Base-by-base conservation (phyloP, 2,888 invertebrate genomes). In the Macrophya alboannulata region DNA sequence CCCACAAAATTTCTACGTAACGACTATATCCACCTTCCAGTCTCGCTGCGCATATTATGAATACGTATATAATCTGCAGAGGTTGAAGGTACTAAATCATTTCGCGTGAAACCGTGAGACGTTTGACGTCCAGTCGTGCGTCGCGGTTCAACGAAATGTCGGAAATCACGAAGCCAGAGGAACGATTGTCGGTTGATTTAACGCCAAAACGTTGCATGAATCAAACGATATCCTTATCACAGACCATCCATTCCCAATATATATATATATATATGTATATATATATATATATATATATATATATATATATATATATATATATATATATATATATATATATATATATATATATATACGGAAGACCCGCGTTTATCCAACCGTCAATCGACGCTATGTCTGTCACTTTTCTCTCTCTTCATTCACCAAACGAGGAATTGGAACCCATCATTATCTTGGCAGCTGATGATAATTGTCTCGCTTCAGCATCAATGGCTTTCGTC, bases 101-200 rank as follows among this genome's bases (percentile, higher is more conserved):
- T 81, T 81, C 62, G 21, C 51, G 43, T 81, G 43, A 81, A 40
- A 40, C 62, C 43, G 43, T 40, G 40, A 81, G 59, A 81, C 43
- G 62, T 71, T 83, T 51, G 68, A 51, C 83, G 83, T 68, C 31
- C 48, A 83, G 48, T 83, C 31, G 51, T 71, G 83, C 83, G 31
- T 48, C 37, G 68, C 15, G 31, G 68, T 68, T 51, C 48, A n/a
- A n/a, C 65, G 68, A 51, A 71, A 83, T 62, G 48, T 71, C 83
- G 83, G 83, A 48, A 83, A 83, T 83, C 48, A 68, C n/a, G 45
- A 45, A n/a, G n/a, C 31, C 10, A 45, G 12, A 15, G 48, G 31
- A 21, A 25, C n/a, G 68, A 12, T 62, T 62, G 48, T 48, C 43
- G 40, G 21, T 62, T 81, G 81, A 81, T 81, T 81, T 62, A 81